Evolutionary conservation across 1,140 invertebrate species (phyloP).

Genomic region (Epicauta chinensis): DNA sequence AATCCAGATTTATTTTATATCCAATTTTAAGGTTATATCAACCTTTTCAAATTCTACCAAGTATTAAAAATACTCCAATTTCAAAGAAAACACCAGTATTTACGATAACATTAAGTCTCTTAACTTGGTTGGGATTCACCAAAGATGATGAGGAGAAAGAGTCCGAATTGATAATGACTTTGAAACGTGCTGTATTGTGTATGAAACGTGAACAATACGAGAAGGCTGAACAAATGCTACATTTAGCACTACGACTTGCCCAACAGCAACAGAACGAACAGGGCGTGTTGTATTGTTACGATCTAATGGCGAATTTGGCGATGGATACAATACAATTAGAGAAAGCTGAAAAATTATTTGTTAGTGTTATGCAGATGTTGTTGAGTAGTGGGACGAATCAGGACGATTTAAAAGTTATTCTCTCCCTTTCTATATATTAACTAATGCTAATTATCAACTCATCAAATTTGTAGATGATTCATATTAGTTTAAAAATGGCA

Average conservation of each 20-base stretch:
- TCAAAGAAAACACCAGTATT: neutral
- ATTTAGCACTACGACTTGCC: constrained; percentile 74
- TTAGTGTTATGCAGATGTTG: constrained; percentile 70
- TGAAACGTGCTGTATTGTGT: constrained; percentile 66
- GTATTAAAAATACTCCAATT: neutral
- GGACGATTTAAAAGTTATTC: constrained; percentile 65
- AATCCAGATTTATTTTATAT: too few species aligned
- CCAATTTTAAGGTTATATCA: constrained; percentile 7
- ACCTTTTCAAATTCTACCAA: neutral
- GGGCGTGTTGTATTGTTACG: constrained; percentile 81
- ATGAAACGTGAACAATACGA: constrained; percentile 69
- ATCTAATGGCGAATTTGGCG: constrained; percentile 86
- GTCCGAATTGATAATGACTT: constrained; percentile 61
- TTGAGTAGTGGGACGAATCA: constrained; percentile 58
- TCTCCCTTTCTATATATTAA: constrained; percentile 23
- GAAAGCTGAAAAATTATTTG: constrained; percentile 81
- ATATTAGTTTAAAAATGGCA: constrained; percentile 72
- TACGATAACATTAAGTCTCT: constrained; percentile 31
- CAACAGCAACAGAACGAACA: constrained; percentile 68
- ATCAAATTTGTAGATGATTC: constrained; percentile 49
- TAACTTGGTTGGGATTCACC: constrained; percentile 41
- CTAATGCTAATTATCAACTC: neutral
- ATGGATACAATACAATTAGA: constrained; percentile 65
- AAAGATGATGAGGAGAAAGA: constrained; percentile 53
- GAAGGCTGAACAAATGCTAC: constrained; percentile 78